Evolutionary conservation across 2,113 vertebrate species (phyloP).

Genomic region (Charadrius vociferus): DNA sequence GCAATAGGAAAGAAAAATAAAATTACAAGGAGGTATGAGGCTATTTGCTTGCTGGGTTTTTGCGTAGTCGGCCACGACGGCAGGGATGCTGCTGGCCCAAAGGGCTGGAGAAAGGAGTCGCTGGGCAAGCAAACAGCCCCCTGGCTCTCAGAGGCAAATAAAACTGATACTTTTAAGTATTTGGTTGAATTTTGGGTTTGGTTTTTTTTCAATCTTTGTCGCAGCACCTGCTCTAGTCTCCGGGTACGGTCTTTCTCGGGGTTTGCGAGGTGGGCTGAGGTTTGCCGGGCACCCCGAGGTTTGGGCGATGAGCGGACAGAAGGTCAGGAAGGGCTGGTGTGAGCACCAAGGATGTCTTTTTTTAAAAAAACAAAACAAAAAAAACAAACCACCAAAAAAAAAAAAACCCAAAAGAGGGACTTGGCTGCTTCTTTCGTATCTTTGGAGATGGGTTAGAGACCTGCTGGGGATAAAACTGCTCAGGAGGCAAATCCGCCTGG

Average conservation of each 20-base stretch:
- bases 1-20: background rate
- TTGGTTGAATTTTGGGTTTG: background rate
- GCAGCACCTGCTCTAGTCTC: no score
- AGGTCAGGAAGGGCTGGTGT: fast-evolving
- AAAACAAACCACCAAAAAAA: no score
- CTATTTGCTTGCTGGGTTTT: background rate
- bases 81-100: background rate
- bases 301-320: fast-evolving
- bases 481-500: background rate
- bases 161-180: fast-evolving
- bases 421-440: background rate
- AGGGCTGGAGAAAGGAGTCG: background rate
- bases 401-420: fast-evolving
- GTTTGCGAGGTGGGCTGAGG: no score
- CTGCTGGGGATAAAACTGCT: background rate
- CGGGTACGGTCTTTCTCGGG: fast-evolving
- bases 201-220: no score
- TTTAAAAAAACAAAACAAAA: no score
- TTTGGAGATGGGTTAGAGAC: background rate
- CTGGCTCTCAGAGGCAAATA: background rate
- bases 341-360: background rate
- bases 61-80: background rate
- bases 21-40: background rate
- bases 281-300: fast-evolving
- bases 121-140: background rate